Conservation (phyloP, 2,113 vertebrate species). For the Alligator sinensis region DNA sequence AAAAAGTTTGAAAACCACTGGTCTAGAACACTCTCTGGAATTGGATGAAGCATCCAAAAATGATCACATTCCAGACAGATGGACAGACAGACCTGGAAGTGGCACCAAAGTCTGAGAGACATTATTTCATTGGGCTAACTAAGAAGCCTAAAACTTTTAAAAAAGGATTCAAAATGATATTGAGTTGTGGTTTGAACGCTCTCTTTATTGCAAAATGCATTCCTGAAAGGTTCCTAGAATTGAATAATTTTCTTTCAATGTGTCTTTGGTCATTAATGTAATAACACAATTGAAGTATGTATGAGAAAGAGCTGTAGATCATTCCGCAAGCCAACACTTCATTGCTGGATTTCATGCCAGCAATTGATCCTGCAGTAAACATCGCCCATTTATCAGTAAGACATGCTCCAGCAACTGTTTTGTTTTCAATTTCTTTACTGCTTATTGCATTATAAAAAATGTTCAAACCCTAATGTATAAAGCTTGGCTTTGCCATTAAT, state of each 20-base stretch:
- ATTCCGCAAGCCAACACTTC: not conserved
- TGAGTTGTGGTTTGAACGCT: not conserved
- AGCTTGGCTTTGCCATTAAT: not conserved
- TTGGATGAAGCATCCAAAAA: not conserved
- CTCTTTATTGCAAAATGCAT: too few species aligned
- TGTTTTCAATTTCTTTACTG: not conserved
- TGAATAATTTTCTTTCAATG: not conserved
- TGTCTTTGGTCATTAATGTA: not conserved
- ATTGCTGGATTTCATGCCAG: not conserved
- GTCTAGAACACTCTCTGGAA: not conserved
- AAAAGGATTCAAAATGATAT: not conserved
- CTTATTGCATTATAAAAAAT: not conserved
- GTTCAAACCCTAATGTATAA: not conserved
- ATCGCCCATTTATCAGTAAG: not conserved
- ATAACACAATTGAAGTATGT: not conserved
- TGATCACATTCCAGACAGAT: not conserved
- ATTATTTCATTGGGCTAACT: not conserved
- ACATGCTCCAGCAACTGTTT: not conserved
- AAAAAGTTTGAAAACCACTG: not conserved
- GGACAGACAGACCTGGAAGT: too few species aligned
- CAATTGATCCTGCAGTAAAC: not conserved
- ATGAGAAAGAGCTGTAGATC: not conserved
- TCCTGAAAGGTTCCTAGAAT: not conserved
- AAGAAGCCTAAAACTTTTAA: not conserved
- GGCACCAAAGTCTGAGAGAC: too few species aligned